Conservation (phyloP, 1,140 invertebrate species). For the Rhagoletis zephyria region DNA sequence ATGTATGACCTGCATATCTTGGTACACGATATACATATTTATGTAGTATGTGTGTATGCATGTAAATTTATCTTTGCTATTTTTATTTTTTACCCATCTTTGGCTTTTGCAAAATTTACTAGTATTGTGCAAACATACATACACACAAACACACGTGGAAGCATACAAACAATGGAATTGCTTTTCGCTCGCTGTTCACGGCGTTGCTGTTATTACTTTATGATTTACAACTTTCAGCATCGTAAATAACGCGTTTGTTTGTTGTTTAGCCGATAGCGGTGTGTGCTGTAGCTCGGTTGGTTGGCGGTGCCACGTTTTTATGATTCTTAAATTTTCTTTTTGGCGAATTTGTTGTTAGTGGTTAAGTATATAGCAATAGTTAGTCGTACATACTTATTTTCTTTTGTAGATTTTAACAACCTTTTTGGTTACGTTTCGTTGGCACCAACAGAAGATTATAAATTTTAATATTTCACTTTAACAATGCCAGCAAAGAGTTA, state of each 20-base stretch:
- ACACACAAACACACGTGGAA: background rate
- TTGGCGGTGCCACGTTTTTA: constrained; percentile 30
- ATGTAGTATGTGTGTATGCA: background rate
- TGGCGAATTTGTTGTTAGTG: background rate
- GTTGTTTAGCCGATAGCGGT: constrained; percentile 31
- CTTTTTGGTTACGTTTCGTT: constrained; percentile 45
- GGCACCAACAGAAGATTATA: constrained; percentile 40
- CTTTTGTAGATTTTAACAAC: constrained; percentile 19
- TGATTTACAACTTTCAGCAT: constrained; percentile 53
- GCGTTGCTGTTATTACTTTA: constrained; percentile 52
- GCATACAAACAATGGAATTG: constrained; percentile 45
- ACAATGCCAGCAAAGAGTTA: constrained; percentile 48
- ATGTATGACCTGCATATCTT: constrained; percentile 37
- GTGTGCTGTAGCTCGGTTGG: background rate
- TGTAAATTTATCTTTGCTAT: background rate
- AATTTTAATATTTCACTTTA: constrained; percentile 52
- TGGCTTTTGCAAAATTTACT: constrained; percentile 46
- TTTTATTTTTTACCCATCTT: constrained; percentile 13
- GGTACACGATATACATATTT: background rate
- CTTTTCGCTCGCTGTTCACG: constrained; percentile 47
- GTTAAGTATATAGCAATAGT: background rate
- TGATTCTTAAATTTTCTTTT: constrained; percentile 28
- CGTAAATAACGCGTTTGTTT: constrained; percentile 54
- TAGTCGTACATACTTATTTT: background rate
- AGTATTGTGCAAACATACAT: background rate